A percentile compares a stretch with the other conserved stretches of the same genome.
These are phyloP conservation scores for Carlito syrichta DNA, from an alignment of 2,113 vertebrate genomes.

Conservation along the genomic window DNA sequence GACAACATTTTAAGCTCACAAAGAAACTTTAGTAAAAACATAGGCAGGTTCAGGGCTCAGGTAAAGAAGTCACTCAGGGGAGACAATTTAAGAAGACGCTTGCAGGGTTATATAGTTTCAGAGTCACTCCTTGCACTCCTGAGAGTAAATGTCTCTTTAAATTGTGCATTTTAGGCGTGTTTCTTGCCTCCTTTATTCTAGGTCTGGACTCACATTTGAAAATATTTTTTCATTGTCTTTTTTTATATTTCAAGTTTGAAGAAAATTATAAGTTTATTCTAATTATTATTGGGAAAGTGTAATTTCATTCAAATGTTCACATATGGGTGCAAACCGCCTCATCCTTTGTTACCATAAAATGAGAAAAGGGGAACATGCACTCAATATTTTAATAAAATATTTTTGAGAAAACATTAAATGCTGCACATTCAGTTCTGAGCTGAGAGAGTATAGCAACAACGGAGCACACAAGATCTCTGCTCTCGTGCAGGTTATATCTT, in stretches of 20 bases:
- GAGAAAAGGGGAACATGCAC: not conserved
- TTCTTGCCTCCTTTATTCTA: not conserved
- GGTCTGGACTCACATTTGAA: not conserved
- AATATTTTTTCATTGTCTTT: not conserved
- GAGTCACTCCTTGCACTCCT: too few species aligned
- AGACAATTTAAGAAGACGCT: not conserved
- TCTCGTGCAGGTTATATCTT: too few species aligned
- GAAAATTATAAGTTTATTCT: not conserved
- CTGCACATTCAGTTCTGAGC: not conserved
- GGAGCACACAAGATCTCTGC: not conserved
- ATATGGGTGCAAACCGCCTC: fast-evolving
- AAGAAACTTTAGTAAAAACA: not conserved
- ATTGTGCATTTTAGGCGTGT: fast-evolving
- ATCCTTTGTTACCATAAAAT: too few species aligned
- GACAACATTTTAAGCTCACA: not conserved
- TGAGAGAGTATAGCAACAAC: not conserved
- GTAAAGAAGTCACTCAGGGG: fast-evolving
- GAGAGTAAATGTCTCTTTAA: too few species aligned
- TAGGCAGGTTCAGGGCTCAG: not conserved
- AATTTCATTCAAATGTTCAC: not conserved
- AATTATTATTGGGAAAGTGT: not conserved
- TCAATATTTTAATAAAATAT: not conserved
- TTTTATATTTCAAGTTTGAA: not conserved
- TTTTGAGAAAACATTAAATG: not conserved
- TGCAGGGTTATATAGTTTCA: fast-evolving